Evolutionary conservation across 2,113 vertebrate genomes (phyloP), one percentile per base, ranked within the genome.

Genomic region (Urocolius indicus): DNA sequence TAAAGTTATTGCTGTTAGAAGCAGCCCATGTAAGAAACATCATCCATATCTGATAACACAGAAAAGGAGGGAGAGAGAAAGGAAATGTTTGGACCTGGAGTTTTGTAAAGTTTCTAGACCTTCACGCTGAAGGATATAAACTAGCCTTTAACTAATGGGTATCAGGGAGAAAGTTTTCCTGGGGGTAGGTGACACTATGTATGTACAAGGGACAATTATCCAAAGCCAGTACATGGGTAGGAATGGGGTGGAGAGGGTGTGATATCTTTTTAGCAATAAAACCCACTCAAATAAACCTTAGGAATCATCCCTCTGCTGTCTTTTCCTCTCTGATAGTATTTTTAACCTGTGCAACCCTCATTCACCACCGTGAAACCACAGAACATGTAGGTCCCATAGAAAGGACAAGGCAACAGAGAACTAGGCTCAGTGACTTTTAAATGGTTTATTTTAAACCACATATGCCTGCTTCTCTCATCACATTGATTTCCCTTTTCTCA

Each of bases 401-500:
- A 57, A 73, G 84, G 46, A 74, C 32, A 59, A 55, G 55, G 34
- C 29, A 59, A 27, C 18, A 41, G 65, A 65, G 69, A 66, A 38
- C 20, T 11, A 9, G 27, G 34, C 71, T 84, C 45, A 26, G 16
- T 41, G 71, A 17, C 75, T 88, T 85, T 46, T 26, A 71, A 57
- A 48, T 20, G 52, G 51, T 34, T 61, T 61, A 24, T 65, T 77
- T 74, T 24, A 82, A 57, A 74, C 68, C 84, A 36, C 45, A 36
- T 55, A 8, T 22, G 51, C 66, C 59, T 30, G 36, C 67, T 66
- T 21, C 76, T 80, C 73, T 76, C 76, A 41, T 41, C 38, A n/a
- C 30, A 94, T 95, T 17, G 87, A 86, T 94, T 61, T 91, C 59
- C 59, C 46, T 77, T 84, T 61, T 12, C 77, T 89, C 89, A 84